Base-by-base conservation (phyloP, 2,888 invertebrate species). In the Masnerella sp. region DNA sequence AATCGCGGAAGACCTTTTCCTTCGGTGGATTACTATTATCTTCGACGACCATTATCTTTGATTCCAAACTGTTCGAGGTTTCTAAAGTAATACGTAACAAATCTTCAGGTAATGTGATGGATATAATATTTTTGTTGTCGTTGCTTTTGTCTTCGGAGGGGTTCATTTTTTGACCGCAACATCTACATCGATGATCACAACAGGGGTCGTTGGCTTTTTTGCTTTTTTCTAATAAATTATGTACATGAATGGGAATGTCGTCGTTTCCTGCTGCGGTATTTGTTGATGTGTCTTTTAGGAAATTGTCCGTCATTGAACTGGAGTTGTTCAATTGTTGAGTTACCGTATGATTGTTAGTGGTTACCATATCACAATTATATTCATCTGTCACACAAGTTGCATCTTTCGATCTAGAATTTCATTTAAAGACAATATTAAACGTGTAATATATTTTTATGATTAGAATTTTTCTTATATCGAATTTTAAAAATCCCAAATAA, bases 101-200 rank as follows among this genome's bases (percentile, higher is more conserved):
- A 11, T 85, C 83, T n/a, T 85, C 84, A 3, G 85, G 83, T n/a
- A 85, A 18, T 0, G 81, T 82, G 61, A 85, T 85, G 0, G 83
- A 84, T 28, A 85, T 83, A 1, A 83, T 74, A 49, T 81, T 84
- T 25, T 77, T 82, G n/a, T 85, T 51, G 1, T 18, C 38, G 1
- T 36, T 20, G 3, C 11, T 36, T 36, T 49, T 20, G 0, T 43
- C 56, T 15, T 54, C 49, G 2, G 5, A 2, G 0, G 54, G 18
- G 9, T 22, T n/a, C 7, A 32, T 20, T n/a, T 36, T 49, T n/a
- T 12, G 14, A n/a, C 61, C 64, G 15, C 72, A 75, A 5, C 47
- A 22, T 7, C 3, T 59, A 28, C 74, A 67, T 51, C 47, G 61
- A 7, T 77, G 62, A 2, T 56, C 34, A 5, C 56, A 43, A 38